phyloP scores from a whole-genome alignment of 2,888 invertebrate species.

The Anoplius nigerrimus region DNA sequence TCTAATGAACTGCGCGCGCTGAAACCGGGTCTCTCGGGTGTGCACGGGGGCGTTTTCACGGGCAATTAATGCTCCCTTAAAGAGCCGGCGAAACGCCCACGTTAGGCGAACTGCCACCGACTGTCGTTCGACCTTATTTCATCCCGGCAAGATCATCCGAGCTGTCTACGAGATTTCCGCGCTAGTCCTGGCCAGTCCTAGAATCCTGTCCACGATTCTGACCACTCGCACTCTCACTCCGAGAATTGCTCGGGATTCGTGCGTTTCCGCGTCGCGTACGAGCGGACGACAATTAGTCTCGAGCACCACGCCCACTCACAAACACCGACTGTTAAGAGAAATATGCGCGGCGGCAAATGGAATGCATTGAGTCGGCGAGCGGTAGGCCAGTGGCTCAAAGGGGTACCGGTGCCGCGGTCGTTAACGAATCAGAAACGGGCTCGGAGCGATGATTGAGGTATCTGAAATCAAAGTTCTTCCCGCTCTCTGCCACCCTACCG shows the following conservation, averaged over 20 bases:
- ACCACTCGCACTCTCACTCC: too few species aligned
- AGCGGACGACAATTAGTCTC: too few species aligned
- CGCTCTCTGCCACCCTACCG: neutral
- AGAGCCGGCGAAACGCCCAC: constrained; percentile 50
- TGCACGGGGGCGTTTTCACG: constrained; percentile 60
- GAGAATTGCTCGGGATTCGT: too few species aligned
- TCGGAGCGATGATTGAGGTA: constrained; percentile 50
- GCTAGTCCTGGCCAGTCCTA: neutral
- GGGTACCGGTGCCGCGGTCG: constrained; percentile 43
- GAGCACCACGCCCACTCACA: too few species aligned
- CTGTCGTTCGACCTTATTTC: constrained; percentile 36
- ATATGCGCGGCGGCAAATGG: too few species aligned
- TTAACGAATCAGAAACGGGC: constrained; percentile 48
- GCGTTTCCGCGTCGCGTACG: too few species aligned
- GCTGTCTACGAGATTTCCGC: constrained; percentile 15
- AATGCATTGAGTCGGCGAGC: too few species aligned
- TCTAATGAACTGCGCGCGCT: constrained; percentile 62
- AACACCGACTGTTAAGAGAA: too few species aligned
- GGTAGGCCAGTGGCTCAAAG: constrained; percentile 1
- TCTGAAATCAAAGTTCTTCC: constrained; percentile 29
- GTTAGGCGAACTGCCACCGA: constrained; percentile 25
- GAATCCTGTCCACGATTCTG: too few species aligned
- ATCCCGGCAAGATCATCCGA: constrained; percentile 38
- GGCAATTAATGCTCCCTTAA: constrained; percentile 62
- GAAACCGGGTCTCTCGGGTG: constrained; percentile 47